Base-by-base conservation (phyloP, 2,797 vertebrate species). In the Anabas testudineus region DNA sequence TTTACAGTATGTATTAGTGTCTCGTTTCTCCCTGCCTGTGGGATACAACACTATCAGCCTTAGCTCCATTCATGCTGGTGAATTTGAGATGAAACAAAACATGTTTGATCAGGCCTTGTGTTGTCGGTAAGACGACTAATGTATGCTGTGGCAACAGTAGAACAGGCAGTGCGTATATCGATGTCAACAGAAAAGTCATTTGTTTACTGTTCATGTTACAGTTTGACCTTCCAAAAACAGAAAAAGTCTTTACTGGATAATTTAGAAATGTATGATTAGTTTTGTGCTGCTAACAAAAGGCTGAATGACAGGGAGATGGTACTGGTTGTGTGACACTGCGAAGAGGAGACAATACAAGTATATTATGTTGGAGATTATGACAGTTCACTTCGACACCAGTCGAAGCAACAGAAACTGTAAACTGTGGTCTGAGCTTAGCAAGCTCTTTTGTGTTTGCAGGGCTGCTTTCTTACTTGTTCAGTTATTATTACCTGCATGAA, bases 261-360 rank as follows among this genome's bases (percentile, higher is more conserved):
- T 81, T 70, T 30, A 57, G 48, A 28, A 64, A 43, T 42, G 45
- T 42, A 42, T 49, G 26, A 55, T 46, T 59, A 47, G 14, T 52
- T 66, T 21, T 18, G 37, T 63, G 45, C n/a, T 26, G 10, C 21
- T 32, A 60, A 65, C 34, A 59, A 39, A 71, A 62, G 48, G 41
- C 51, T 57, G 30, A 59, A 34, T 48, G 61, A 10, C 48, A 53
- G 10, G 15, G 22, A 56, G 66, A 66, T 80, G 52, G 51, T 19
- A 70, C 56, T 74, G 62, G 76, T 54, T 49, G 63, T 67, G 49
- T 67, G 24, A 28, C 42, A 48, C 47, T 41, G 46, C 65, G 52
- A n/a, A 64, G 39, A 2, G 16, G 41, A 46, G 16, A 58, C 37
- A 67, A 22, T 60, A 10, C 19, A 53, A 53, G 22, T 56, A 14